phyloP scores from a whole-genome alignment of 2,113 vertebrate genomes.

The Gallinago jamesoni region DNA sequence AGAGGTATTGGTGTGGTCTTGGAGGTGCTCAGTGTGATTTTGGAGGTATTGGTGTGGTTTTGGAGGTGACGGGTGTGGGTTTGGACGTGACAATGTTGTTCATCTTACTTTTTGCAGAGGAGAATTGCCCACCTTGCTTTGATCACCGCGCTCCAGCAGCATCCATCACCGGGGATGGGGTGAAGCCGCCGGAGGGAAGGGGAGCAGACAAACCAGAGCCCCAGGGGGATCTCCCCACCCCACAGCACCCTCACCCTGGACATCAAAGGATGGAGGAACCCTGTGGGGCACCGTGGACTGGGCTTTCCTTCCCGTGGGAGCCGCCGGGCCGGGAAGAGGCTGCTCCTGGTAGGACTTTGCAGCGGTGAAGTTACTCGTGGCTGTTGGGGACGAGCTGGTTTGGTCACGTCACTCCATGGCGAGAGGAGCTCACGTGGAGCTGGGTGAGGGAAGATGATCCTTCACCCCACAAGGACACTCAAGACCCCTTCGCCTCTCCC shows the following conservation, averaged over 20 bases:
- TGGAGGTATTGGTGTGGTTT: neutral
- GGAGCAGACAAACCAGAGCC: neutral
- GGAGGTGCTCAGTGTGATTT: neutral
- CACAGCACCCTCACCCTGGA: accelerated
- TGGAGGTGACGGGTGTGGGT: neutral
- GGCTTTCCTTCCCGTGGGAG: neutral
- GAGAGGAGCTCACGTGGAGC: accelerated
- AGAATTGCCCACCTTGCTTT: neutral
- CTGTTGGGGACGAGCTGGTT: accelerated
- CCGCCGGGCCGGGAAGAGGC: accelerated
- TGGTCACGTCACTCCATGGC: accelerated
- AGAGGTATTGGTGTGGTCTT: too few relatives aligned
- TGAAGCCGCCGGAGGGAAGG: accelerated
- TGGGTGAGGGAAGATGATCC: accelerated
- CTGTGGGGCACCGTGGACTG: accelerated
- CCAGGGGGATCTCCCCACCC: accelerated
- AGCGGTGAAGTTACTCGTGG: accelerated
- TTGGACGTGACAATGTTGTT: neutral
- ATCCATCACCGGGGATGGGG: accelerated
- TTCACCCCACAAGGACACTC: accelerated
- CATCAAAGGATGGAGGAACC: neutral
- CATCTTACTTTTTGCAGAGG: neutral
- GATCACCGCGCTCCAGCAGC: accelerated
- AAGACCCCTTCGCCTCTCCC: accelerated
- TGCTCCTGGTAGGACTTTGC: neutral